Base-by-base conservation (phyloP, 2,113 vertebrate species). In the Phyllostomus hastatus region DNA sequence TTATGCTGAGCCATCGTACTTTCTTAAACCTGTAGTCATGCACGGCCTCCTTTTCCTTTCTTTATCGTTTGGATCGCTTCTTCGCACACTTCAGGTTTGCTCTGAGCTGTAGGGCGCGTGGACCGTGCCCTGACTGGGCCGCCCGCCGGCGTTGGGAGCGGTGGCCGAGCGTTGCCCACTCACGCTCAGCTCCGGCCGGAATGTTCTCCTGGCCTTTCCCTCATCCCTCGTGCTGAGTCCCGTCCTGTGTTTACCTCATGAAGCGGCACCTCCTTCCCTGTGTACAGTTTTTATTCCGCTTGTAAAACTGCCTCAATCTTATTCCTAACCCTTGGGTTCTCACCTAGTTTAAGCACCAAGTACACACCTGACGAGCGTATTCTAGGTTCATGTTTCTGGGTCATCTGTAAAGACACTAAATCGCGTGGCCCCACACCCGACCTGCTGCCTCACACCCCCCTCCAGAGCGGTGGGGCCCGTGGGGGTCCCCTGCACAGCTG, bases 301-400 rank as follows among this genome's bases (percentile, higher is more conserved):
- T 61, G 59, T 61, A 92, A 95, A 91, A 84, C 33, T 73, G 89
- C n/a, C 84, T 91, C 7, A 59, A 52, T 67, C 82, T 83, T 92
- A 76, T 70, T 87, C 92, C 78, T 24, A 35, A 61, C 64, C 46
- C 88, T 67, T 81, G 46, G 69, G 54, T 24, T 82, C 52, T 90
- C 59, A 22, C 28, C 72, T 93, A 78, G 85, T 72, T 90, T 86
- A 33, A 91, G 4, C 20, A 54, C 41, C 48, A 92, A 78, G 64
- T 33, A 89, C 52, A 79, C 92, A 88, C 46, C 43, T 84, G 64
- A 59, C 19, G 9, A 48, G 76, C 4, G 85, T 81, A 83, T 43
- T 64, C 52, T 41, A 94, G 64, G 86, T 76, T 75, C 1, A 75
- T 88, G 66, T 70, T 81, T 69, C 57, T 41, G 70, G 52, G 79